Conservation (phyloP, 1,140 invertebrate genomes). For the Diuraphis noxia region DNA sequence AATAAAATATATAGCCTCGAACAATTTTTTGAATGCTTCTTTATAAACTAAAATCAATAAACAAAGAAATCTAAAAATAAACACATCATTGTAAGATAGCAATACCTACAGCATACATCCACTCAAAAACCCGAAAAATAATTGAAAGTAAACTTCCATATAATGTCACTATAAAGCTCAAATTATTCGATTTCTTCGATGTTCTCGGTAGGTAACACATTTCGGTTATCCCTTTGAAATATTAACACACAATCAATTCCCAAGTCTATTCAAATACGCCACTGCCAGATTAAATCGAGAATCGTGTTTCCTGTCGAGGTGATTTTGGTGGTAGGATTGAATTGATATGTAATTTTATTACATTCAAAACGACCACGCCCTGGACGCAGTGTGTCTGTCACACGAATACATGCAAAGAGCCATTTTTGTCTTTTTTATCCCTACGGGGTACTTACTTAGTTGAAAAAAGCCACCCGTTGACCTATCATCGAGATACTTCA, state of each 20-base stretch:
- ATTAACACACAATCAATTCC: not conserved
- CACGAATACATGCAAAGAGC: not conserved
- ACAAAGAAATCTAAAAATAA: not conserved
- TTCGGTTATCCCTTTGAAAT: not conserved
- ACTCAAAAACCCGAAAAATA: not conserved
- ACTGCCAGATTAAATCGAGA: not conserved
- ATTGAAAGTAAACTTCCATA: not conserved
- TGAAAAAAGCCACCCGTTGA: not conserved
- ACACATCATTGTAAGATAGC: not conserved
- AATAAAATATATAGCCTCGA: not conserved
- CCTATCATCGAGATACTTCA: not conserved
- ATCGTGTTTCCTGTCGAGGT: not conserved
- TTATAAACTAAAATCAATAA: not conserved
- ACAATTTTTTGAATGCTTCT: not conserved
- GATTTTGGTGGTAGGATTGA: not conserved
- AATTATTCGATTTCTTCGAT: not conserved
- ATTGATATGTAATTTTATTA: conserved; percentile 30
- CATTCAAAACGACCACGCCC: not conserved
- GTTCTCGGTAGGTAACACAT: not conserved
- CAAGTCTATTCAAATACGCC: not conserved
- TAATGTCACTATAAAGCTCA: not conserved
- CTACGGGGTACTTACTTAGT: not conserved
- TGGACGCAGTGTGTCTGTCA: not conserved
- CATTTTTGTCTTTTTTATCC: conserved; percentile 6
- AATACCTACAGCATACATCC: not conserved